A percentile compares a stretch with the other conserved stretches of the same genome.
phyloP scores from a whole-genome alignment of 2,113 vertebrate species.

The Semicossyphus pulcher region DNA sequence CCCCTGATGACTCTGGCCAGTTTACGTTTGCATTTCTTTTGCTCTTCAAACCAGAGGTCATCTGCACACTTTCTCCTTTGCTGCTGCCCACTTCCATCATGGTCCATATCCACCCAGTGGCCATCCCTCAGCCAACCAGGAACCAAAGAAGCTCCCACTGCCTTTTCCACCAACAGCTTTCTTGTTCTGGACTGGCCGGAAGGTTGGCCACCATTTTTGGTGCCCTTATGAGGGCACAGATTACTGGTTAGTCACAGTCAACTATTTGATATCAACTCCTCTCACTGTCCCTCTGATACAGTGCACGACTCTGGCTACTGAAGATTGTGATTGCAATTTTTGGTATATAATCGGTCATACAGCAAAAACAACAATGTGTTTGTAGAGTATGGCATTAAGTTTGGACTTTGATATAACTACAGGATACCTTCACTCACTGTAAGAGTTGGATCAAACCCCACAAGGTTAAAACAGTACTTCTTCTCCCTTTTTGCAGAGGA shows the following conservation, averaged over 20 bases:
- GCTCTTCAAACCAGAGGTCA: slow-evolving; percentile 88
- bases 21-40: slow-evolving; percentile 82
- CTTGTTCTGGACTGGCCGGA: slow-evolving; percentile 70
- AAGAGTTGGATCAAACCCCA: background rate
- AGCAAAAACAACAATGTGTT: background rate
- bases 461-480: background rate
- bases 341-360: background rate
- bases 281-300: no score
- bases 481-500: no score
- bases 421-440: background rate
- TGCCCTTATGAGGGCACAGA: slow-evolving; percentile 73
- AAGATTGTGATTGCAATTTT: background rate
- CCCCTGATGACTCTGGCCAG: slow-evolving; percentile 72
- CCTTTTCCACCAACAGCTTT: slow-evolving; percentile 26
- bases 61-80: slow-evolving; percentile 81
- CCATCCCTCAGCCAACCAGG: slow-evolving; percentile 40
- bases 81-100: slow-evolving; percentile 37
- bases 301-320: no score
- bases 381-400: background rate
- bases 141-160: slow-evolving; percentile 58
- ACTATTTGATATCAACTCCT: background rate
- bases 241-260: slow-evolving; percentile 47
- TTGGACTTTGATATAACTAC: background rate
- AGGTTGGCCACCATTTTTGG: slow-evolving; percentile 67
- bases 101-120: slow-evolving; percentile 46